phyloP scores from a whole-genome alignment of 2,797 vertebrate species.

The Poeciliopsis gracilis region DNA sequence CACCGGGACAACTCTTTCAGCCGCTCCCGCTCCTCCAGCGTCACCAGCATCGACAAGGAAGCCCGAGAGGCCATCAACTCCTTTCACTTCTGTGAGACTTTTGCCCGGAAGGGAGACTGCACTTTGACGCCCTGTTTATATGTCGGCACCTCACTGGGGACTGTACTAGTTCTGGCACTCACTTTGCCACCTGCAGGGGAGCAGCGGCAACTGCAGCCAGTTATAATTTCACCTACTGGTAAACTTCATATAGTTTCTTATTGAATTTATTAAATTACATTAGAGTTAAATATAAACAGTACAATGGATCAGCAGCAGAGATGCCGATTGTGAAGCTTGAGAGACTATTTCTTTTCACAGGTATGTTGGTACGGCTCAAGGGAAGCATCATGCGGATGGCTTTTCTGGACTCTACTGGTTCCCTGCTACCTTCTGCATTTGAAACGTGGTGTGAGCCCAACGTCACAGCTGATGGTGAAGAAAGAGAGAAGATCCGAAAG shows the following conservation, averaged over 20 bases:
- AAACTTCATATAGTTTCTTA: background rate
- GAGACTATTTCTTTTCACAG: slow-evolving; percentile 63
- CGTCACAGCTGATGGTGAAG: slow-evolving; percentile 89
- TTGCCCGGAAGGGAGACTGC: slow-evolving; percentile 89
- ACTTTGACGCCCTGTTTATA: slow-evolving; percentile 88
- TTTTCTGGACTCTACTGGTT: slow-evolving; percentile 91
- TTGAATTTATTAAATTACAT: background rate
- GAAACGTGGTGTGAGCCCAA: slow-evolving; percentile 95
- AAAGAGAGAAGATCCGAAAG: slow-evolving; percentile 88
- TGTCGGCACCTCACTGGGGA: slow-evolving; percentile 94
- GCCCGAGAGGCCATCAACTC: slow-evolving; percentile 92
- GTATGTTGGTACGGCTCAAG: slow-evolving; percentile 93
- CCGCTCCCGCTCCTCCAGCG: slow-evolving; percentile 96
- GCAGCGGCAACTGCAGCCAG: slow-evolving; percentile 94
- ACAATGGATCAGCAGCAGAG: background rate
- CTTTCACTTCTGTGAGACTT: slow-evolving; percentile 94
- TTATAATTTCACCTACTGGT: slow-evolving; percentile 95
- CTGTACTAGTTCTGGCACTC: slow-evolving; percentile 88
- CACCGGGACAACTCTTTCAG: slow-evolving; percentile 98
- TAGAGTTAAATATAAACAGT: background rate
- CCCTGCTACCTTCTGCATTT: slow-evolving; percentile 85
- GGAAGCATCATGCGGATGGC: slow-evolving; percentile 92
- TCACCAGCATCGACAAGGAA: slow-evolving; percentile 99
- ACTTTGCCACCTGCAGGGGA: slow-evolving; percentile 94
- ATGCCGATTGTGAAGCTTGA: background rate